Evolutionary conservation across 2,113 vertebrate genomes (phyloP).

Genomic region (Rostratula benghalensis): DNA sequence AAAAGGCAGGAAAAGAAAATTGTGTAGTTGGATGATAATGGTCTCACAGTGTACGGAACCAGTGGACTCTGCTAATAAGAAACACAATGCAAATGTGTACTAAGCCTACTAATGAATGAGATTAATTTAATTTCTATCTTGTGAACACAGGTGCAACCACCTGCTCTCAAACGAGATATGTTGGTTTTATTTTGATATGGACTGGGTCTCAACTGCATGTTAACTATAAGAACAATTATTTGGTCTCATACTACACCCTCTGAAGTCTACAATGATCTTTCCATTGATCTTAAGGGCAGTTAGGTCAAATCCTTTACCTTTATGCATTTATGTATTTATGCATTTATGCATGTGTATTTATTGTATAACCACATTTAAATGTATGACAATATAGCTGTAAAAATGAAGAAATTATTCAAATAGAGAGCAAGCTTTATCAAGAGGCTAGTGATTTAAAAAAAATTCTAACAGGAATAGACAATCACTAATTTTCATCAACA

Average conservation of each 20-base stretch:
- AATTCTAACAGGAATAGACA: conserved; percentile 21
- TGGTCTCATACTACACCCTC: not conserved
- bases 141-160: not conserved
- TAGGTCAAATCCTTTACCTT: not conserved
- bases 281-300: not conserved
- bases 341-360: not conserved
- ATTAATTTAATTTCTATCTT: not conserved
- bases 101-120: not conserved
- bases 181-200: not conserved
- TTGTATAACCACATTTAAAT: not conserved
- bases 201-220: not conserved
- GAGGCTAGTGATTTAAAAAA: not conserved
- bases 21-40: not conserved
- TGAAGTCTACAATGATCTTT: not conserved
- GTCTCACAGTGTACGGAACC: not conserved
- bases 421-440: not conserved
- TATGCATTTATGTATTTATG: not conserved
- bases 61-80: not conserved
- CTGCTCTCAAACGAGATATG: not conserved
- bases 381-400: not conserved
- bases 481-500: conserved; percentile 42
- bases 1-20: not conserved
- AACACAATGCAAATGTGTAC: not conserved
- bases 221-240: not conserved
- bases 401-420: not conserved